Evolutionary conservation across 2,113 vertebrate genomes (phyloP).

Genomic region (Cheilinus undulatus): DNA sequence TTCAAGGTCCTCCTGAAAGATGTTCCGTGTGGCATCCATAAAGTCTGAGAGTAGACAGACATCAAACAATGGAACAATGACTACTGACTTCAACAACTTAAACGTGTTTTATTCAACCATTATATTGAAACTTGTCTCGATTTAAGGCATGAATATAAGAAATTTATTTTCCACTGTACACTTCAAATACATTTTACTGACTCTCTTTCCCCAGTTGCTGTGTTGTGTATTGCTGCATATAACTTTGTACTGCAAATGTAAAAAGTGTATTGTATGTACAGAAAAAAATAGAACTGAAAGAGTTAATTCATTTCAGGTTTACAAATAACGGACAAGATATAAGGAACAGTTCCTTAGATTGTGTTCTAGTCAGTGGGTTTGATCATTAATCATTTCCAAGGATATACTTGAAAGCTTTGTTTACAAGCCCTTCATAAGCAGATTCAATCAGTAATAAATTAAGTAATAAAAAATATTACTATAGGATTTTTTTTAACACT

Average conservation of each 20-base stretch:
- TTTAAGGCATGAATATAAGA: no score
- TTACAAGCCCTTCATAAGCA: not conserved
- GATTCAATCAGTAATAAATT: not conserved
- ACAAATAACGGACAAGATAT: not conserved
- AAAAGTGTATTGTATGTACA: no score
- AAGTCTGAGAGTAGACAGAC: conserved; percentile 80
- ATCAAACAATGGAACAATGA: not conserved
- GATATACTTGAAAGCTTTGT: not conserved
- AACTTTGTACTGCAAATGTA: no score
- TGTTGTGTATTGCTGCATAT: no score
- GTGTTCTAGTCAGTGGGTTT: not conserved
- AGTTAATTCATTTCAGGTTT: not conserved
- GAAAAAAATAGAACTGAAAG: not conserved
- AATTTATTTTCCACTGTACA: no score
- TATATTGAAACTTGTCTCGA: no score
- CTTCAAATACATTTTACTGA: no score
- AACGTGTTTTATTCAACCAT: no score
- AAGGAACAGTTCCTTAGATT: no score
- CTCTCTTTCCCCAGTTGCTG: no score
- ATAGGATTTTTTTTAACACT: not conserved
- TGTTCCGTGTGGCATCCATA: conserved; percentile 84
- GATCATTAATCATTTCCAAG: not conserved
- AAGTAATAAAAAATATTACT: not conserved
- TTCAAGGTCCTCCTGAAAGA: conserved; percentile 86
- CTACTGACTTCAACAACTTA: no score